These are phyloP conservation scores for Cyrtonyx montezumae DNA, from an alignment of 2,113 vertebrate genomes.

Conservation along the genomic window DNA sequence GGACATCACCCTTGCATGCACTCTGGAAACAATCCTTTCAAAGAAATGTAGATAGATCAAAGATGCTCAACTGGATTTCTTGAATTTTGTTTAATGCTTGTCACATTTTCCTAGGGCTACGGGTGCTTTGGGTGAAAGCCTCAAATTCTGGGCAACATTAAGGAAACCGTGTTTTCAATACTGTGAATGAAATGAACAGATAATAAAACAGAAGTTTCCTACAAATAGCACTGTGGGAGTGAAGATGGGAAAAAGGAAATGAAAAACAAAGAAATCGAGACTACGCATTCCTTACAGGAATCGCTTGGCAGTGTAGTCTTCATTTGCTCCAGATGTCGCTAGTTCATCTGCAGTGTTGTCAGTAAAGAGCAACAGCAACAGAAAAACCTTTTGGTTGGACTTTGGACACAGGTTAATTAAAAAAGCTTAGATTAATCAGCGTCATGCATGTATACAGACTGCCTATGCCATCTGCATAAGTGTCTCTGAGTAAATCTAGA, in stretches of 20 bases:
- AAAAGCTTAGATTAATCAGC: neutral
- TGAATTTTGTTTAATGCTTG: neutral
- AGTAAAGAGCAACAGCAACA: neutral
- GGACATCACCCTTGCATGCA: neutral
- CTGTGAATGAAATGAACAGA: neutral
- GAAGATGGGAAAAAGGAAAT: neutral
- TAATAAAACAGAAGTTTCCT: neutral
- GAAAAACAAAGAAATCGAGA: neutral
- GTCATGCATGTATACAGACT: neutral
- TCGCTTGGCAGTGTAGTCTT: neutral
- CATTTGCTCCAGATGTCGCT: neutral
- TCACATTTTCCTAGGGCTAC: neutral
- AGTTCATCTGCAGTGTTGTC: neutral
- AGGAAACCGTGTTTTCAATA: neutral
- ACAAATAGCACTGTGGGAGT: neutral
- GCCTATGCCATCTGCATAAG: neutral
- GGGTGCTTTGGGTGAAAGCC: neutral
- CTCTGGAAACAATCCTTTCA: neutral
- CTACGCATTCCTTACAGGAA: neutral
- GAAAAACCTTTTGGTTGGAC: neutral
- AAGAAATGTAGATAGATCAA: neutral
- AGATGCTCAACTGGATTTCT: neutral
- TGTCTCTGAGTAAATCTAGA: neutral
- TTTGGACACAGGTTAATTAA: constrained; percentile 9
- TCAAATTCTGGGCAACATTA: neutral